A percentile compares a stretch with the other conserved stretches of the same genome.
phyloP scores from a whole-genome alignment of 2,113 vertebrate genomes.

The Cyrtonyx montezumae region DNA sequence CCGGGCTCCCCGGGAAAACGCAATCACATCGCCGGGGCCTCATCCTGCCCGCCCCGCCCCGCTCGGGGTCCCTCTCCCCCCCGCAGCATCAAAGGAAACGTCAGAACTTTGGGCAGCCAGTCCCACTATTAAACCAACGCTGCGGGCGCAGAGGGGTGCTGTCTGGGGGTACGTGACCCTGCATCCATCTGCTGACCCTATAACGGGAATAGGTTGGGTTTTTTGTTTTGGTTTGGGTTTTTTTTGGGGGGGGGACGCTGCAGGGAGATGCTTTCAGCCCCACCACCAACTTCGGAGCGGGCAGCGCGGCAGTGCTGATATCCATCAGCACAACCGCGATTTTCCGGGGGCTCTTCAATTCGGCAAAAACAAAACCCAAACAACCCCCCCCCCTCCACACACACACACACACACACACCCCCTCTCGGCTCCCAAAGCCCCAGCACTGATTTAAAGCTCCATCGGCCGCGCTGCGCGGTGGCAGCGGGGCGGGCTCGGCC shows the following conservation, averaged over 20 bases:
- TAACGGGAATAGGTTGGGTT: neutral
- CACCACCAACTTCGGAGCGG: neutral
- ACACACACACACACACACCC: too few species aligned
- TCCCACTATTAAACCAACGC: neutral
- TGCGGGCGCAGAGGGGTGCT: rapidly evolving
- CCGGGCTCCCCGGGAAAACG: neutral
- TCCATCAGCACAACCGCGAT: neutral
- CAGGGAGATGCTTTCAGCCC: neutral
- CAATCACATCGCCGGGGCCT: rapidly evolving
- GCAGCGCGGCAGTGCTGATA: neutral
- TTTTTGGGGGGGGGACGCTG: rapidly evolving
- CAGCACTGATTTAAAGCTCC: neutral
- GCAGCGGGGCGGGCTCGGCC: neutral
- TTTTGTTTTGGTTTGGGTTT: too few species aligned
- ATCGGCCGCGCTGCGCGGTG: rapidly evolving
- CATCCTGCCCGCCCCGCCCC: rapidly evolving
- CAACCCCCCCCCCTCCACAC: neutral
- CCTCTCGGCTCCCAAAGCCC: too few species aligned
- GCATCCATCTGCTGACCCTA: neutral
- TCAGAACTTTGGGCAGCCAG: neutral
- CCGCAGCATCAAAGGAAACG: neutral
- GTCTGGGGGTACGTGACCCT: neutral
- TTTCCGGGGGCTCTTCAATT: neutral
- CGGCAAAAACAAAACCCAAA: neutral
- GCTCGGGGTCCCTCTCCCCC: neutral